phyloP scores from a whole-genome alignment of 2,797 vertebrate species.

The Dendrocincla fuliginosa region DNA sequence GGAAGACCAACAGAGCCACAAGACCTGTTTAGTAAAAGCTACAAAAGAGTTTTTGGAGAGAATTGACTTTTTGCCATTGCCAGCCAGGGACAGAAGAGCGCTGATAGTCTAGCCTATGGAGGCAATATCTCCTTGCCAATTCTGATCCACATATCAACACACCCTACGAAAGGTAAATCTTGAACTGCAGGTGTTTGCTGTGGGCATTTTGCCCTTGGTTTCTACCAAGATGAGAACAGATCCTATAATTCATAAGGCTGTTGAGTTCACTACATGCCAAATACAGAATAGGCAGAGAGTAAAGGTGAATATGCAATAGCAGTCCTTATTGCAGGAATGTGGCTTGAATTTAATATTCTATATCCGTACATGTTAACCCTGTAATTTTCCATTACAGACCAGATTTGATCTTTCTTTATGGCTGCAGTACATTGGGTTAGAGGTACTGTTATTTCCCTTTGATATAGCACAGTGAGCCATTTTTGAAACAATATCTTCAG shows the following conservation, averaged over 20 bases:
- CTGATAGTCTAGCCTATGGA: background rate
- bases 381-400: background rate
- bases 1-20: background rate
- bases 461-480: accelerated
- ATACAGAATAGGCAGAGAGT: background rate
- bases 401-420: background rate
- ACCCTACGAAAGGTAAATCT: background rate
- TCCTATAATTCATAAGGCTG: background rate
- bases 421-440: background rate
- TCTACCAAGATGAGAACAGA: background rate
- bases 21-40: background rate
- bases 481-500: background rate
- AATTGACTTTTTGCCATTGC: background rate
- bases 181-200: background rate
- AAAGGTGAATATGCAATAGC: background rate
- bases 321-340: background rate
- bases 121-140: background rate
- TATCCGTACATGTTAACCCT: background rate
- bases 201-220: background rate
- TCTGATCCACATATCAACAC: background rate
- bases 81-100: background rate
- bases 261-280: background rate
- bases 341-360: background rate
- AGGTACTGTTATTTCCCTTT: background rate
- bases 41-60: background rate